phyloP scores from a whole-genome alignment of 2,888 invertebrate genomes.

The Autographa pulchrina region DNA sequence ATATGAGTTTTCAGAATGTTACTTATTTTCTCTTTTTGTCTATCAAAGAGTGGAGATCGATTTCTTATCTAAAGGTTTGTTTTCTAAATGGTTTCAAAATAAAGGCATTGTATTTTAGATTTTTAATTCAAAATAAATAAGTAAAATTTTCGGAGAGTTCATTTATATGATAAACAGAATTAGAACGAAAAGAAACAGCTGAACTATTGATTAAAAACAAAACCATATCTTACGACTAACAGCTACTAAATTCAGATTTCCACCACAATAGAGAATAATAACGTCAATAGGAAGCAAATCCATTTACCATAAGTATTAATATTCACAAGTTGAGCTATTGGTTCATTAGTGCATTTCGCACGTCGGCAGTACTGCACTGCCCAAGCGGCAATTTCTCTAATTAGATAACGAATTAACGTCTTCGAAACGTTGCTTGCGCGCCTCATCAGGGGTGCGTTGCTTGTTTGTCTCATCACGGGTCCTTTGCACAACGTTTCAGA shows the following conservation, averaged over 20 bases:
- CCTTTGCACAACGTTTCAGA: conserved; percentile 74
- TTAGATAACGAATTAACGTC: conserved; percentile 87
- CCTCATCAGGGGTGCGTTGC: conserved; percentile 74
- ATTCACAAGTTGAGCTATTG: conserved; percentile 60
- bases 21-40: too few relatives aligned
- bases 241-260: conserved; percentile 1
- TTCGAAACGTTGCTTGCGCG: conserved; percentile 78
- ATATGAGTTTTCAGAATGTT: too few relatives aligned
- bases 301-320: conserved; percentile 51
- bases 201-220: not conserved
- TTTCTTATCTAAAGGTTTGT: too few relatives aligned
- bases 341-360: conserved; percentile 72
- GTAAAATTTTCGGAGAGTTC: not conserved
- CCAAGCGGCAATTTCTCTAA: conserved; percentile 72
- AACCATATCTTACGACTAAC: not conserved
- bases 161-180: too few relatives aligned
- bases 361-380: conserved; percentile 56
- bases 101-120: not conserved
- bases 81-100: too few relatives aligned
- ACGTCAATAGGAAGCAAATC: conserved; percentile 22
- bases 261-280: conserved; percentile 32
- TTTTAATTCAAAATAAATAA: not conserved
- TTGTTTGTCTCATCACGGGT: conserved; percentile 76
- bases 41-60: too few relatives aligned
- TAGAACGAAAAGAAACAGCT: too few relatives aligned